Conservation (phyloP, 2,888 invertebrate species). For the Hydriomena furcata region DNA sequence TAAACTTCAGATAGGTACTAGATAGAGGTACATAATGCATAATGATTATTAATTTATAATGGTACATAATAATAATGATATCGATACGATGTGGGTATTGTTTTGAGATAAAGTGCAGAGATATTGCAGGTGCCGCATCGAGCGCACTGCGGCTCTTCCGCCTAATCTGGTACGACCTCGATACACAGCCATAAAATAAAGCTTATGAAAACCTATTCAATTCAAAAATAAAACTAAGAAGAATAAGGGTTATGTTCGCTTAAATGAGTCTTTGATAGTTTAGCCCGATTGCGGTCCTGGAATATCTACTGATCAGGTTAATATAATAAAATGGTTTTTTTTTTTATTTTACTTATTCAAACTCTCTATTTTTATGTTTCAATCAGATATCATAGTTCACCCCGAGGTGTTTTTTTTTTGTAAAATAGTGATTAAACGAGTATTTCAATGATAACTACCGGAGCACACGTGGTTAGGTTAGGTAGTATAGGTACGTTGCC, state of each 20-base stretch:
- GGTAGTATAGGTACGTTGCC: slow-evolving; percentile 39
- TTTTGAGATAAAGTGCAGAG: slow-evolving; percentile 48
- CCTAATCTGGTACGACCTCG: slow-evolving; percentile 67
- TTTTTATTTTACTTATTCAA: no score
- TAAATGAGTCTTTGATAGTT: neutral
- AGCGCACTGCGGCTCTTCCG: slow-evolving; percentile 73
- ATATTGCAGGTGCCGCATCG: slow-evolving; percentile 69
- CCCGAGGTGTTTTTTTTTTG: no score
- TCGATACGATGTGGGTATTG: neutral
- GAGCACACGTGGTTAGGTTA: slow-evolving; percentile 13
- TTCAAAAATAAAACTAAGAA: slow-evolving; percentile 3
- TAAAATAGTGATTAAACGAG: no score
- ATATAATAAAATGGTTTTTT: no score
- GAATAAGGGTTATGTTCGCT: neutral
- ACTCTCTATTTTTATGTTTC: no score
- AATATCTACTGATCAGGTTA: no score
- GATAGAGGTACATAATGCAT: no score
- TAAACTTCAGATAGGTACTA: no score
- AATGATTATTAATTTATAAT: no score
- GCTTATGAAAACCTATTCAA: slow-evolving; percentile 13
- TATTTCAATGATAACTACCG: no score
- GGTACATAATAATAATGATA: no score
- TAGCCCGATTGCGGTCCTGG: neutral
- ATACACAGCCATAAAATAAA: slow-evolving; percentile 51
- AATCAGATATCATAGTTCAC: neutral